Base-by-base conservation (phyloP, 2,888 invertebrate species). In the Xanthia togata region DNA sequence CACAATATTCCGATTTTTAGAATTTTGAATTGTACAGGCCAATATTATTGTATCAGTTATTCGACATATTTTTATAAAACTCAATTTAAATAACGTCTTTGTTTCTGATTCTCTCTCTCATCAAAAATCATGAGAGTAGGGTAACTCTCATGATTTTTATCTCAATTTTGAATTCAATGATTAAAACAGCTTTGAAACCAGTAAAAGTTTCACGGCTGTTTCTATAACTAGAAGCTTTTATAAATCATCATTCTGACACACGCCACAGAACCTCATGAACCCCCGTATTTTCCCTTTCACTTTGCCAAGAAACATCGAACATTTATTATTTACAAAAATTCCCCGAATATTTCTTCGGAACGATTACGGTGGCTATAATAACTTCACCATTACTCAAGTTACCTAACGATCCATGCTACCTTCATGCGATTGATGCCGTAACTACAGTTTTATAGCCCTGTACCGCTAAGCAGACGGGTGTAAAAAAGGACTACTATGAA, bases 361-460 rank as follows among this genome's bases (percentile, higher is more conserved):
- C 76, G 71, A 73, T 80, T 74, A 85, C 76, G 59, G 73, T 62
- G 17, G 77, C 77, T 84, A 83, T 85, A 88, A 89, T 89, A 89
- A 88, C 81, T 83, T 64, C 47, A 64, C 78, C 88, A 87, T 87
- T 83, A 88, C 83, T 89, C 86, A 82, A 82, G 85, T 79, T 89
- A 87, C 87, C 84, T 91, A 93, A 92, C 89, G 90, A 89, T 79
- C 89, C 87, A 78, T 83, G 78, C 82, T 85, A 81, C 84, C 87
- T 87, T 85, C 83, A 86, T 87, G 83, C 90, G 91, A 91, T 92
- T 91, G 91, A 91, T 92, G 87, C 87, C 69, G 82, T 85, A 91
- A 91, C 89, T 88, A 90, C 88, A 78, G 81, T 92, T 93, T 93
- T 92, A 92, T 92, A 83, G 89, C 88, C 73, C 70, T 50, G 3